Conservation (phyloP, 2,888 invertebrate genomes). For the Xylophagus ater region DNA sequence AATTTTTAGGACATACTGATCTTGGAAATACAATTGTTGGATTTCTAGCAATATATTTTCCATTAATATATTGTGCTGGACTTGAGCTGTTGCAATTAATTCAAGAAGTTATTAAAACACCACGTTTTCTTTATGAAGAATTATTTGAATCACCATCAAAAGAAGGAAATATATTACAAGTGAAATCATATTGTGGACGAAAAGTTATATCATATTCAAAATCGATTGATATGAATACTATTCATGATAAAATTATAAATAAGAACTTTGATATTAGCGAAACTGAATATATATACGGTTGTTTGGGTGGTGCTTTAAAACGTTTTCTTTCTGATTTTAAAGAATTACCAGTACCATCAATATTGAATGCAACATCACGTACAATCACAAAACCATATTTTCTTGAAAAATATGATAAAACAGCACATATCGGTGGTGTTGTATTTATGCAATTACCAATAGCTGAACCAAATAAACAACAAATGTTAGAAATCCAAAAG, state of each 20-base stretch:
- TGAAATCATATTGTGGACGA: conserved; percentile 35
- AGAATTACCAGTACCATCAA: conserved; percentile 23
- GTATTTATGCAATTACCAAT: conserved; percentile 34
- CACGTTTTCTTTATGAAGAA: conserved; percentile 34
- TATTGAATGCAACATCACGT: conserved; percentile 33
- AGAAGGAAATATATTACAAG: conserved; percentile 32
- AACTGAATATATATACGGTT: conserved; percentile 32
- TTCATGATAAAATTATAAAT: conserved; percentile 26
- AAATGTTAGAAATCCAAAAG: conserved; percentile 27
- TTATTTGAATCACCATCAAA: conserved; percentile 29
- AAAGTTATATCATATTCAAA: conserved; percentile 36
- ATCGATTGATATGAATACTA: conserved; percentile 31
- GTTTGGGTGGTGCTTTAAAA: conserved; percentile 31
- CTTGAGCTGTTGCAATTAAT: conserved; percentile 30
- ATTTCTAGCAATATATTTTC: conserved; percentile 29
- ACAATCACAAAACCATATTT: conserved; percentile 35
- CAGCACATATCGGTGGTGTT: conserved; percentile 33
- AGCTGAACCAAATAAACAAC: conserved; percentile 22
- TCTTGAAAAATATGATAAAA: conserved; percentile 28
- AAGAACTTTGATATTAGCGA: conserved; percentile 26
- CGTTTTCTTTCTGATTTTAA: conserved; percentile 27
- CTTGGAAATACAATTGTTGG: conserved; percentile 28
- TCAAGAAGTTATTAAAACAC: conserved; percentile 32
- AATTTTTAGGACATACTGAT: conserved; percentile 24
- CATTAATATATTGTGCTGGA: conserved; percentile 30